phyloP scores from a whole-genome alignment of 1,140 invertebrate species.

The Megathymus violae region DNA sequence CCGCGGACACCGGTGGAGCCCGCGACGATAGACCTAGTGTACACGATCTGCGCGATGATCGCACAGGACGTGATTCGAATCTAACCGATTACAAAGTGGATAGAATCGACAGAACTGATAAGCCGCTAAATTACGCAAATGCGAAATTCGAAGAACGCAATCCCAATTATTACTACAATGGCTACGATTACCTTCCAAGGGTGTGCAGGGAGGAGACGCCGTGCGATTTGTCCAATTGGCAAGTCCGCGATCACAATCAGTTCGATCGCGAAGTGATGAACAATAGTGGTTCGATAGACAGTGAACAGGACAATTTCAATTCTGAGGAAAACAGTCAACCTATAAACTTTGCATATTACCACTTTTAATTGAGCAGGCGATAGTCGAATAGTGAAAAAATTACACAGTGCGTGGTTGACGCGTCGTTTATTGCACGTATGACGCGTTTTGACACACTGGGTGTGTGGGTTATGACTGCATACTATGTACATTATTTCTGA shows the following conservation, averaged over 20 bases:
- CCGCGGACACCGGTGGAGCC: slow-evolving; percentile 40
- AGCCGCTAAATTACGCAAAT: slow-evolving; percentile 29
- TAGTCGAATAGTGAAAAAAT: background rate
- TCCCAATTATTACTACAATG: slow-evolving; percentile 43
- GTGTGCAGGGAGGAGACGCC: slow-evolving; percentile 52
- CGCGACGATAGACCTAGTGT: slow-evolving; percentile 31
- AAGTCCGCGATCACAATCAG: slow-evolving; percentile 41
- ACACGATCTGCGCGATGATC: slow-evolving; percentile 15
- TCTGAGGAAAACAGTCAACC: slow-evolving; percentile 61
- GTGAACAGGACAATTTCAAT: slow-evolving; percentile 55
- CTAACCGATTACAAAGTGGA: background rate
- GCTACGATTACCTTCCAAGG: slow-evolving; percentile 42
- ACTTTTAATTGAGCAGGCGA: slow-evolving; percentile 53
- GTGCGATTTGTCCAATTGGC: slow-evolving; percentile 72
- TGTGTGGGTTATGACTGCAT: no score
- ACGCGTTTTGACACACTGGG: no score
- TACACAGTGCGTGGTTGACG: no score
- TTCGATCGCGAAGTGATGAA: slow-evolving; percentile 45
- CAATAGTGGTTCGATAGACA: slow-evolving; percentile 56
- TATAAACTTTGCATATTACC: slow-evolving; percentile 80
- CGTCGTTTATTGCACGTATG: no score
- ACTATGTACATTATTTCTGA: background rate
- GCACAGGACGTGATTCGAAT: slow-evolving; percentile 5
- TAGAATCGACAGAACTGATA: slow-evolving; percentile 4
- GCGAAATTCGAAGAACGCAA: slow-evolving; percentile 39